A percentile compares a stretch with the other conserved stretches of the same genome.
Conservation (phyloP, 1,140 invertebrate genomes). For the Drosophila melanica region DNA sequence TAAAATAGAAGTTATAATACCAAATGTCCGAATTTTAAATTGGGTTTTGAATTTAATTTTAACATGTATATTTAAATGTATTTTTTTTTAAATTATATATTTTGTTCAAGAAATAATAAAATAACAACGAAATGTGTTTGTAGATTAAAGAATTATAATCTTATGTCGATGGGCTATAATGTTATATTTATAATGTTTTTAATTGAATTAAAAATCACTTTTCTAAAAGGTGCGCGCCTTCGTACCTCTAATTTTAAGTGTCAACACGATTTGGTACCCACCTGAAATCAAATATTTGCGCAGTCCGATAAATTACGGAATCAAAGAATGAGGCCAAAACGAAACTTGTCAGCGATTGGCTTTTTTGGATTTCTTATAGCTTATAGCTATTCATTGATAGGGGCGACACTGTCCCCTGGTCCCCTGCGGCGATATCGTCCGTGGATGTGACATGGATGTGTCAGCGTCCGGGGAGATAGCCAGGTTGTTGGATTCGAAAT, state of each 20-base stretch:
- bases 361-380: neutral
- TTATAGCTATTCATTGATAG: neutral
- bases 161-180: neutral
- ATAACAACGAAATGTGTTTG: neutral
- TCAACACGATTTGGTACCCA: neutral
- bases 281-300: constrained; percentile 15
- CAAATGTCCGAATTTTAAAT: no score
- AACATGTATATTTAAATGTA: no score
- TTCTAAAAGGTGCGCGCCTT: neutral
- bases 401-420: neutral
- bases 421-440: constrained; percentile 37
- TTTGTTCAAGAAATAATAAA: no score
- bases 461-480: constrained; percentile 28
- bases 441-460: constrained; percentile 52
- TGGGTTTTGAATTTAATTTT: no score
- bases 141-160: neutral
- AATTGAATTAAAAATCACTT: neutral
- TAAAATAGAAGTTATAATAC: no score
- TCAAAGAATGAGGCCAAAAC: neutral
- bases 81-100: neutral
- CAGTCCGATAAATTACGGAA: constrained; percentile 1
- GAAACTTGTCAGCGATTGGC: neutral
- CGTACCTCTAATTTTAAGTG: constrained; percentile 1
- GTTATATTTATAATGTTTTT: neutral
- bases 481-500: constrained; percentile 21